A percentile compares a stretch with the other conserved stretches of the same genome.
phyloP scores from a whole-genome alignment of 2,797 vertebrate species.

The Enteromius trimaculatus region DNA sequence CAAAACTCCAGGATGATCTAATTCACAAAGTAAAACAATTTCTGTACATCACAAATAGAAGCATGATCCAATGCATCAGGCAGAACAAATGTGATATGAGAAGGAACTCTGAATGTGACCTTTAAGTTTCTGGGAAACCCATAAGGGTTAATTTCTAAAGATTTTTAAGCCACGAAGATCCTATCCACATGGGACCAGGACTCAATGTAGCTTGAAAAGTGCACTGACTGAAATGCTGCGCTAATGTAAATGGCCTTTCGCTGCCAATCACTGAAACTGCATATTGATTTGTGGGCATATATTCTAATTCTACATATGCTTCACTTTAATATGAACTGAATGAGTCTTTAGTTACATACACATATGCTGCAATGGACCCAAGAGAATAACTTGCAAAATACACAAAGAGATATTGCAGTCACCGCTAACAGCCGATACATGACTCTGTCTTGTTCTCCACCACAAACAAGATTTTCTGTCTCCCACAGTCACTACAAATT shows the following conservation, averaged over 20 bases:
- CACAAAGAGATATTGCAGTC: conserved; percentile 14
- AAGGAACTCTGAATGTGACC: not conserved
- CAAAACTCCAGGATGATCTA: conserved; percentile 6
- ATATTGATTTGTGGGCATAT: conserved; percentile 1
- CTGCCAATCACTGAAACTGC: not conserved
- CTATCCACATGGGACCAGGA: conserved; percentile 23
- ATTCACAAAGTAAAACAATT: not conserved
- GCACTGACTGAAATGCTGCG: conserved; percentile 40
- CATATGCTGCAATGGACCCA: not conserved
- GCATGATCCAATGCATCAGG: not conserved
- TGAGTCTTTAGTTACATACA: not conserved
- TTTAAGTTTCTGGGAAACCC: not conserved
- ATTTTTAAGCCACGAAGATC: not conserved
- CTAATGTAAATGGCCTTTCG: conserved; percentile 11
- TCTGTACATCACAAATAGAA: not conserved
- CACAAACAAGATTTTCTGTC: conserved; percentile 30
- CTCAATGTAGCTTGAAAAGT: not conserved
- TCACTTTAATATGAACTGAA: conserved; percentile 8
- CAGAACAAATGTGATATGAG: not conserved
- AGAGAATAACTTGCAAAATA: not conserved
- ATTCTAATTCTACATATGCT: not conserved
- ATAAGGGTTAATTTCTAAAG: conserved; percentile 15
- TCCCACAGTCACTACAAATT: conserved; percentile 28
- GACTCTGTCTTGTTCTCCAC: not conserved
- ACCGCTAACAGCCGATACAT: conserved; percentile 36